Evolutionary conservation across 2,113 vertebrate genomes (phyloP).

Genomic region (Ammodytes marinus): DNA sequence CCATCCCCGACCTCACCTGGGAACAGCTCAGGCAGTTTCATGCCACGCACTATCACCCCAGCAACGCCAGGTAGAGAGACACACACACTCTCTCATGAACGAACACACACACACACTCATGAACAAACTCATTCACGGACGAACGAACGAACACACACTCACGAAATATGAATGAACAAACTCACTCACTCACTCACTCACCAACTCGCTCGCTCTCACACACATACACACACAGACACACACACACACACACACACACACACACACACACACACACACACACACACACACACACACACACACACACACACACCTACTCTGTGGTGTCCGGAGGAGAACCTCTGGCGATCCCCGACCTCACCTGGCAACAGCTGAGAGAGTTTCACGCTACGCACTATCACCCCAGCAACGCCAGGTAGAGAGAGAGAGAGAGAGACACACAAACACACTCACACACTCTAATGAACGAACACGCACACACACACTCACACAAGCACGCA

Average conservation of each 20-base stretch:
- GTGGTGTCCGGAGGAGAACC: slow-evolving; percentile 95
- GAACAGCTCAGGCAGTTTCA: slow-evolving; percentile 93
- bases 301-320: slow-evolving; percentile 71
- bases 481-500: too few relatives aligned
- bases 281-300: too few relatives aligned
- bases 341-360: slow-evolving; percentile 92
- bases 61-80: slow-evolving; percentile 87
- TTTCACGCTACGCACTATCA: slow-evolving; percentile 97
- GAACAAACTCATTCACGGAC: too few relatives aligned
- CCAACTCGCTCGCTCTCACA: slow-evolving; percentile 88
- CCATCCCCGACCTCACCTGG: slow-evolving; percentile 96
- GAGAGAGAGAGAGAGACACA: background rate
- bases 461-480: too few relatives aligned
- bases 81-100: too few relatives aligned
- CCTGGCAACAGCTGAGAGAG: slow-evolving; percentile 92
- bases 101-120: too few relatives aligned
- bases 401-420: slow-evolving; percentile 92
- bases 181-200: too few relatives aligned
- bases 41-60: slow-evolving; percentile 95
- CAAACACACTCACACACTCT: too few relatives aligned
- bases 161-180: too few relatives aligned
- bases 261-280: slow-evolving; percentile 72
- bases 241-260: too few relatives aligned
- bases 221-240: too few relatives aligned
- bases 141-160: too few relatives aligned